phyloP scores from a whole-genome alignment of 2,797 vertebrate species.

The Pangasius djambal region DNA sequence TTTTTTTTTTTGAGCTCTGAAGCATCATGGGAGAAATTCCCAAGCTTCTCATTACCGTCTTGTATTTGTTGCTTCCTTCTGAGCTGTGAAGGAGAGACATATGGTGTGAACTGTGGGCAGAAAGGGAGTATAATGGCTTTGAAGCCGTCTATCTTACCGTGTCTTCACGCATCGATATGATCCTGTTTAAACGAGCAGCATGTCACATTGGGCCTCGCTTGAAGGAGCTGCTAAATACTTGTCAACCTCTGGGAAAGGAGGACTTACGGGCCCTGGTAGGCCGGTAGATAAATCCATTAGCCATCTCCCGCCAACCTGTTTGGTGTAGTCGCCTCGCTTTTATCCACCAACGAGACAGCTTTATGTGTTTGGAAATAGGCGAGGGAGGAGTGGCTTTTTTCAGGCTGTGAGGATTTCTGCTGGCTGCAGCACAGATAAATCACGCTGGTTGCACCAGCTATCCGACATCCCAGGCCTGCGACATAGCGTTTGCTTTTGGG shows the following conservation, averaged over 20 bases:
- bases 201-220: constrained; percentile 17
- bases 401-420: constrained; percentile 67
- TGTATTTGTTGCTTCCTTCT: constrained; percentile 40
- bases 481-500: constrained; percentile 31
- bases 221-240: constrained; percentile 62
- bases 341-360: constrained; percentile 69
- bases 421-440: constrained; percentile 73
- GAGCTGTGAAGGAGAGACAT: constrained; percentile 35
- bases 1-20: neutral
- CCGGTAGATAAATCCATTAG: constrained; percentile 69
- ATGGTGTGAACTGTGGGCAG: constrained; percentile 29
- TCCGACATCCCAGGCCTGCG: constrained; percentile 35
- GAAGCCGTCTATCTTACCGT: constrained; percentile 29
- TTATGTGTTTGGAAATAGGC: constrained; percentile 64
- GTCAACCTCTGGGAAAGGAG: constrained; percentile 62
- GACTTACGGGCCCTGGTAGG: constrained; percentile 59
- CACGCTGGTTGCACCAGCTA: constrained; percentile 37
- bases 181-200: constrained; percentile 43
- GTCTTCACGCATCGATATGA: constrained; percentile 40
- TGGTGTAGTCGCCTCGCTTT: constrained; percentile 62
- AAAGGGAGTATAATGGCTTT: constrained; percentile 40
- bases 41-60: constrained; percentile 25
- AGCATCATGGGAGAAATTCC: constrained; percentile 42
- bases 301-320: constrained; percentile 57
- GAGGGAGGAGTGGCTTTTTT: constrained; percentile 61